These are phyloP conservation scores for Neoitamus cyanurus DNA, from an alignment of 2,888 invertebrate species.

Conservation along the genomic window DNA sequence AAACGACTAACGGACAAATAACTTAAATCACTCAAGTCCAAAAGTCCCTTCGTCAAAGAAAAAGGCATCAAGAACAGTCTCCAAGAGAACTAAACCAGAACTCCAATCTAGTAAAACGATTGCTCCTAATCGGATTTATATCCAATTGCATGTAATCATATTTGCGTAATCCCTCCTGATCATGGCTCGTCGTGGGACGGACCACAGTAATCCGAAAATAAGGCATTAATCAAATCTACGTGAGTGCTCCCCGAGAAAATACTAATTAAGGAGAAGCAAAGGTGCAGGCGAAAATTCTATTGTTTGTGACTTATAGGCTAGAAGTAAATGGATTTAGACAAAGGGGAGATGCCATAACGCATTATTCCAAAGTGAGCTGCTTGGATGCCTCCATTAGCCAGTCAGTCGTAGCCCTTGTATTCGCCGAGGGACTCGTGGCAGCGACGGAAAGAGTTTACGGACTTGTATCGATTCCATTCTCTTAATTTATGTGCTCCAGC, in stretches of 20 bases:
- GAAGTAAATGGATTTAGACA: background rate
- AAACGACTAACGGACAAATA: no score
- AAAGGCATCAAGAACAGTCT: background rate
- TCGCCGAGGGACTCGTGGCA: background rate
- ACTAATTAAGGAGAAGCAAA: background rate
- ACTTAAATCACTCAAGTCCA: no score
- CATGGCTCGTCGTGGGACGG: background rate
- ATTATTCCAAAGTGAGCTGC: background rate
- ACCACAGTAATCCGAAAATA: background rate
- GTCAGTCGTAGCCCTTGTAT: background rate
- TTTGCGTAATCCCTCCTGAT: background rate
- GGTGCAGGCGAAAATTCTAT: background rate
- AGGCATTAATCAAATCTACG: background rate
- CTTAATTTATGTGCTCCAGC: background rate
- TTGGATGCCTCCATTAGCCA: background rate
- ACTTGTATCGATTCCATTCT: background rate
- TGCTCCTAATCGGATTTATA: background rate
- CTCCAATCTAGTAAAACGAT: background rate
- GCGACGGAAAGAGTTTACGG: background rate
- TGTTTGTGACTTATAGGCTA: background rate
- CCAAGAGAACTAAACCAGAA: background rate
- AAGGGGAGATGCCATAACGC: background rate
- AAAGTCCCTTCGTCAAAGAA: no score
- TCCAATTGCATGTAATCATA: background rate
- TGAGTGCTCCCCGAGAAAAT: background rate